phyloP scores from a whole-genome alignment of 2,888 invertebrate genomes.

The Zele albiditarsus region DNA sequence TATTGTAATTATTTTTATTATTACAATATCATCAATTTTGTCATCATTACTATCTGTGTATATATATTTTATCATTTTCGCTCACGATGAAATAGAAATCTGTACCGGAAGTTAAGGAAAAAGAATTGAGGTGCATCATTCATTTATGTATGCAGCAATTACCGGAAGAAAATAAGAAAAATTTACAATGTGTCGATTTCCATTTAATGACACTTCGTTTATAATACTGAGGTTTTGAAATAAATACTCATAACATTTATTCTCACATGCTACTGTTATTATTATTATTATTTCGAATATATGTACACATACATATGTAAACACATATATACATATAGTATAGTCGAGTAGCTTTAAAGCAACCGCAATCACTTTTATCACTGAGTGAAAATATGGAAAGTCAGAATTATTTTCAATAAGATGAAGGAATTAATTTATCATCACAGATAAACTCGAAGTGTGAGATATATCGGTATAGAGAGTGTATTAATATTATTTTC shows the following conservation, averaged over 20 bases:
- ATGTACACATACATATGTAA: background rate
- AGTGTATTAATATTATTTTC: background rate
- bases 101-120: constrained; percentile 58
- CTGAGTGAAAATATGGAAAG: constrained; percentile 29
- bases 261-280: background rate
- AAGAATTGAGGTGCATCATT: background rate
- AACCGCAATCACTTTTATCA: constrained; percentile 13
- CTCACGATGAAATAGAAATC: constrained; percentile 61
- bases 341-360: background rate
- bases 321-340: background rate
- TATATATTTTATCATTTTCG: constrained; percentile 13
- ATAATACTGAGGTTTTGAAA: background rate
- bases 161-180: constrained; percentile 12
- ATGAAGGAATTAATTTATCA: background rate
- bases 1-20: constrained; percentile 13
- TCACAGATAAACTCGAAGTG: background rate
- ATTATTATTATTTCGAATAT: background rate
- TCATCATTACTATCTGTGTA: background rate
- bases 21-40: background rate
- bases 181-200: constrained; percentile 20
- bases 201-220: constrained; percentile 19
- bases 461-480: background rate
- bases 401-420: background rate
- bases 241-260: background rate
- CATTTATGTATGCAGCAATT: constrained; percentile 9